Conservation (phyloP, 2,797 vertebrate species). For the Oryzias sinensis region DNA sequence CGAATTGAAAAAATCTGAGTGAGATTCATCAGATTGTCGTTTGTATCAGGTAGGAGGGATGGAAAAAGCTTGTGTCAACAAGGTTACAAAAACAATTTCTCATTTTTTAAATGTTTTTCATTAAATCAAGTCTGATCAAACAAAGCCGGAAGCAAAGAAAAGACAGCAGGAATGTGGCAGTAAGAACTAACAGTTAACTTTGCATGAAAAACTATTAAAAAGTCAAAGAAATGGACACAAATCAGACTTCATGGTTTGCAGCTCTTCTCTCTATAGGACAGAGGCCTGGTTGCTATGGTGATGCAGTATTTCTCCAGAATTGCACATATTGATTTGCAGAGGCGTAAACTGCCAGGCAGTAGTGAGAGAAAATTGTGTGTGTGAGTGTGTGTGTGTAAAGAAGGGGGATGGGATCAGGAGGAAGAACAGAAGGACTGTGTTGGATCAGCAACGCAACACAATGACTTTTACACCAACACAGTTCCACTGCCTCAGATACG, state of each 20-base stretch:
- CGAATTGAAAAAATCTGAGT: no score
- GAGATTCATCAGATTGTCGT: no score
- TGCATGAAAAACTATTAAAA: constrained; percentile 8
- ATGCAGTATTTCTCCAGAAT: constrained; percentile 98
- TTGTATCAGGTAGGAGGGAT: no score
- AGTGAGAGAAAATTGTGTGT: constrained; percentile 81
- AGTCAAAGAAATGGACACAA: constrained; percentile 43
- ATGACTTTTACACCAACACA: constrained; percentile 39
- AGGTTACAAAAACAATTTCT: no score
- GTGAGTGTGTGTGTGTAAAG: constrained; percentile 14
- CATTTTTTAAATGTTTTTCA: no score
- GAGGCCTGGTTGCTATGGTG: constrained; percentile 96
- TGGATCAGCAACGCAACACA: constrained; percentile 52
- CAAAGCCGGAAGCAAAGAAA: background rate
- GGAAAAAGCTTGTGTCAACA: no score
- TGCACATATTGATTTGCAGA: constrained; percentile 98
- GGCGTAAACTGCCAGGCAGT: constrained; percentile 92
- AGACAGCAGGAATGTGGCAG: background rate
- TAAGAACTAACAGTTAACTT: background rate
- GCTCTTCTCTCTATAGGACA: constrained; percentile 76
- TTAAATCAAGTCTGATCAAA: background rate
- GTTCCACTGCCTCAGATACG: background rate
- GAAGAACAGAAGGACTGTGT: constrained; percentile 20
- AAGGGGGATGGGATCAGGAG: constrained; percentile 56
- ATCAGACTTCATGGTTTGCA: constrained; percentile 47